phyloP scores from a whole-genome alignment of 35 echinoderm and acorn worm species.

The Ptychodera flava region DNA sequence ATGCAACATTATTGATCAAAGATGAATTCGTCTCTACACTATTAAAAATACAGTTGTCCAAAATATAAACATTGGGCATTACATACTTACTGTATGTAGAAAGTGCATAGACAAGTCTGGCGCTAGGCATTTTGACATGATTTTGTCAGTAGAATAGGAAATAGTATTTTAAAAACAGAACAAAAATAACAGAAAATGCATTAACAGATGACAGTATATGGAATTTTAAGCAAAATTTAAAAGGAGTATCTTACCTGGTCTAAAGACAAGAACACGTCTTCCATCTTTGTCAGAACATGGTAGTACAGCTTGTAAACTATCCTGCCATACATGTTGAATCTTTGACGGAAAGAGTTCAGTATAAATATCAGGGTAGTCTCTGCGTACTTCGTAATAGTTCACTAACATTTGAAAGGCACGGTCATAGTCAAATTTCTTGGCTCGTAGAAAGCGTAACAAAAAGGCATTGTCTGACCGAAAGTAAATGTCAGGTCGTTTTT shows the following conservation, averaged over 20 bases:
- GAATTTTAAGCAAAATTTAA: no score
- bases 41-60: no score
- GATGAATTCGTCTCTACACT: no score
- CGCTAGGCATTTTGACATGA: no score
- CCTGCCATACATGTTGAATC: constrained; percentile 78
- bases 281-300: constrained; percentile 56
- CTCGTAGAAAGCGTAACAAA: constrained; percentile 81
- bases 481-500: constrained; percentile 51
- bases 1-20: no score
- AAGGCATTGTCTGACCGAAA: constrained; percentile 72
- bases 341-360: constrained; percentile 61
- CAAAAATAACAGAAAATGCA: no score
- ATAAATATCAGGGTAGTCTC: constrained; percentile 85
- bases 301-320: constrained; percentile 72
- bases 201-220: no score
- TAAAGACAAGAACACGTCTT: constrained; percentile 66
- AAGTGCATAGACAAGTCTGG: no score
- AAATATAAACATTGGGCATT: no score
- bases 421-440: constrained; percentile 90
- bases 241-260: constrained; percentile 71
- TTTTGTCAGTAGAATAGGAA: no score
- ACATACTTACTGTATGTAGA: no score
- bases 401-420: constrained; percentile 72
- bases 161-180: no score
- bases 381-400: constrained; percentile 94